Conservation (phyloP, 2,797 vertebrate species). For the Argentina silus region DNA sequence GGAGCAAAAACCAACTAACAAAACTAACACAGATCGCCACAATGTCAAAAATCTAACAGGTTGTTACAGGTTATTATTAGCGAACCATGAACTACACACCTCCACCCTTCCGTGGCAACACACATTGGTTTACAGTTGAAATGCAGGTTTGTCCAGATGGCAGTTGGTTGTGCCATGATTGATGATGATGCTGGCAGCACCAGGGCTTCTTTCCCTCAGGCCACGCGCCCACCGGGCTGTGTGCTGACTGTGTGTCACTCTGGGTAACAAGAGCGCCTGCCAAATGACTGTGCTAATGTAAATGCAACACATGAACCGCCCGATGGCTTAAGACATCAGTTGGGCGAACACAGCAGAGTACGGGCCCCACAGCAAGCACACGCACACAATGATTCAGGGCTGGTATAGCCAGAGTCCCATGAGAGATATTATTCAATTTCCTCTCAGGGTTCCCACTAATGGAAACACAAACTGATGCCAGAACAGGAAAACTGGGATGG, state of each 20-base stretch:
- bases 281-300: constrained; percentile 2
- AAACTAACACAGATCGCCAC: not conserved
- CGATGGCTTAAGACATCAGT: not conserved
- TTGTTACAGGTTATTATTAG: no score
- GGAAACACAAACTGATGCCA: not conserved
- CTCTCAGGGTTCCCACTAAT: constrained; percentile 48
- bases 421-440: constrained; percentile 62
- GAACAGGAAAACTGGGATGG: constrained; percentile 48
- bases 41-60: no score
- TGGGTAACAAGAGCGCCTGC: not conserved
- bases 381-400: not conserved
- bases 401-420: constrained; percentile 38
- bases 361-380: not conserved
- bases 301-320: not conserved
- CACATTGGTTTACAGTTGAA: not conserved
- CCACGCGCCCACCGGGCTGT: not conserved
- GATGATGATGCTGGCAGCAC: not conserved
- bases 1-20: no score
- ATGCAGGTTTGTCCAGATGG: constrained; percentile 5
- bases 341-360: not conserved
- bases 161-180: not conserved
- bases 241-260: not conserved
- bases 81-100: not conserved
- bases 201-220: not conserved
- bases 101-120: not conserved